Base-by-base conservation (phyloP, 2,888 invertebrate genomes). In the Latrodectus elegans region DNA sequence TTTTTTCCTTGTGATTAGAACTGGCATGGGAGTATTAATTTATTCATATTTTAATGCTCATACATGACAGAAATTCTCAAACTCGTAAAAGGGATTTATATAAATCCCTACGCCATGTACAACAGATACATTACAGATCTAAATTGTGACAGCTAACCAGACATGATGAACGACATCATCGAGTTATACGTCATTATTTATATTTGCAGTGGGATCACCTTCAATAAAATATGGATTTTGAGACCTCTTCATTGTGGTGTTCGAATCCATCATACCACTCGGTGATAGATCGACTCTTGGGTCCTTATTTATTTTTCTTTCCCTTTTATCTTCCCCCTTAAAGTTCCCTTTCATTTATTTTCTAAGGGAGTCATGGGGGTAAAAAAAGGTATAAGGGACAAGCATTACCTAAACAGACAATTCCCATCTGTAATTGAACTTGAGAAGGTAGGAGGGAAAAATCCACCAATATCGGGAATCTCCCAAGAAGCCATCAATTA, bases 161-260 rank as follows among this genome's bases (percentile, higher is more conserved):
- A 72, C 38, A 49, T 86, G 86, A 86, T 81, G 68, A 86, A 81
- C 53, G 72, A 72, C 70, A 68, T 75, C 68, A 26, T 26, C 22
- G 79, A 81, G 65, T 75, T 26, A 53, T 67, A 10, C 64, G 75
- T 86, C 86, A 86, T 86, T 86, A 86, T 81, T 86, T 81, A 86
- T 86, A 86, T 76, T 86, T 81, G 80, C 81, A 72, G 76, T 53
- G 86, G 86, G 86, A 86, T 86, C 81, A 86, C 81, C 76, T 65
- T 81, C 72, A 81, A 81, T 86, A 86, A 86, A 86, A 86, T 86
- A 86, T 86, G 86, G 86, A 86, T 86, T 86, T 86, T 49, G 81
- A 81, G 81, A 86, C 81, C 86, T 86, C 86, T 86, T 86, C 81
- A 86, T 86, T 76, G 70, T 64, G 72, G 12, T 72, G 49, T 72